Percentiles rank a stretch among this genome's conserved stretches.
These are phyloP conservation scores for Drosophila helvetica DNA, from an alignment of 2,888 invertebrate genomes.

Conservation along the genomic window DNA sequence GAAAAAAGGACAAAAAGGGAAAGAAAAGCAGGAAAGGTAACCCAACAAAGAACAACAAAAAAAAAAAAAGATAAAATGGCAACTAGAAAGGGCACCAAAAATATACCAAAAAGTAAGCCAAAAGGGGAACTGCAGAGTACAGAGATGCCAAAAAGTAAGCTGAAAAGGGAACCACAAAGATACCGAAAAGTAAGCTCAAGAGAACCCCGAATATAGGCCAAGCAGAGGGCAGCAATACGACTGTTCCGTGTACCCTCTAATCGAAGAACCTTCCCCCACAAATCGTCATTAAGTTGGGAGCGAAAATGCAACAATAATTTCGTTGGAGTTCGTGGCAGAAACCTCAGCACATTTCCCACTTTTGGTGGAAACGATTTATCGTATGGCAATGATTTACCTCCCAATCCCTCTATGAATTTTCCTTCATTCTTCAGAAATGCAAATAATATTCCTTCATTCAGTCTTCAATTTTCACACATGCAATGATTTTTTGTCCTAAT, in stretches of 20 bases:
- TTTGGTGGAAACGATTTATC: too few relatives aligned
- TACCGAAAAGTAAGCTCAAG: neutral
- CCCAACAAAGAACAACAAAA: conserved; percentile 8
- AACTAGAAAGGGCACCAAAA: neutral
- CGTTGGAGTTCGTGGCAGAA: neutral
- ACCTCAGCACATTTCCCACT: too few relatives aligned
- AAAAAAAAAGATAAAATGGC: conserved; percentile 14
- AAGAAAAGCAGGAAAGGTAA: conserved; percentile 7
- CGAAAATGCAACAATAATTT: too few relatives aligned
- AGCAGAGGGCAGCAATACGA: neutral
- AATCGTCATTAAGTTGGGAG: too few relatives aligned
- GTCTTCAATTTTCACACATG: too few relatives aligned
- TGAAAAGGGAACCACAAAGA: neutral
- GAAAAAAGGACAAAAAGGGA: conserved; percentile 20
- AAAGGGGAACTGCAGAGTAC: neutral
- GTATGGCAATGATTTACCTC: too few relatives aligned
- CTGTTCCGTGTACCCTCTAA: neutral
- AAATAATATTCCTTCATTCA: too few relatives aligned
- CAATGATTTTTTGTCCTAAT: too few relatives aligned
- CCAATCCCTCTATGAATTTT: too few relatives aligned
- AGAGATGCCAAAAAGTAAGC: neutral
- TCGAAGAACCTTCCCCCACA: too few relatives aligned
- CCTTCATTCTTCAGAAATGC: too few relatives aligned
- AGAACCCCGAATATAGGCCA: neutral
- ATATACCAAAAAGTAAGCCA: neutral